phyloP scores from a whole-genome alignment of 2,113 vertebrate species.

The Toxotes chatareus region DNA sequence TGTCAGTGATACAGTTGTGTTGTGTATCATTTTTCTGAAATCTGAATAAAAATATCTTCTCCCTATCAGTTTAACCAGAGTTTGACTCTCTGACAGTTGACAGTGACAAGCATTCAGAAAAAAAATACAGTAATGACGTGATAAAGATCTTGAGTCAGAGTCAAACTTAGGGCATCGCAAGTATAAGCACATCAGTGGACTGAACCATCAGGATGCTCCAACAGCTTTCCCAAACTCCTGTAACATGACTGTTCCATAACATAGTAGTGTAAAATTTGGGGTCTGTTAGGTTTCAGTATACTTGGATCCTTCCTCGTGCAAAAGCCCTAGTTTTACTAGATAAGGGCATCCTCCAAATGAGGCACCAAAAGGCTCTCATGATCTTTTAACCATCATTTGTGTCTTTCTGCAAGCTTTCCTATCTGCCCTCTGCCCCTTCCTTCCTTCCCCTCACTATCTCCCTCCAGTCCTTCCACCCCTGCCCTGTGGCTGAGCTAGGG shows the following conservation, averaged over 20 bases:
- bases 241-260: not conserved
- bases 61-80: not conserved
- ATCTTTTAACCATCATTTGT: constrained; percentile 23
- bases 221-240: constrained; percentile 7
- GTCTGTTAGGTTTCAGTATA: not conserved
- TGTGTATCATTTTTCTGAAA: not conserved
- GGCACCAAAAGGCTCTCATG: constrained; percentile 3
- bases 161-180: constrained; percentile 26
- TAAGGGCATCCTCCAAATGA: constrained; percentile 21
- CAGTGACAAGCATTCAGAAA: constrained; percentile 37
- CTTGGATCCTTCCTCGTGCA: not conserved
- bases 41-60: constrained; percentile 1
- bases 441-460: constrained; percentile 15
- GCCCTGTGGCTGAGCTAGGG: constrained; percentile 39
- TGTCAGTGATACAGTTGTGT: not conserved
- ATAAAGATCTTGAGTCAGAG: constrained; percentile 29
- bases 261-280: constrained; percentile 2
- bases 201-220: constrained; percentile 14
- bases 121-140: constrained; percentile 11
- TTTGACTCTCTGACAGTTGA: constrained; percentile 29
- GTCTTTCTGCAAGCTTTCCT: constrained; percentile 26
- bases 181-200: constrained; percentile 38
- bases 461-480: constrained; percentile 35
- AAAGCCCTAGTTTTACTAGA: not conserved
- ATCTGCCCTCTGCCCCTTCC: constrained; percentile 36